Conservation (phyloP, 2,888 invertebrate species). For the Agrilus biguttatus region DNA sequence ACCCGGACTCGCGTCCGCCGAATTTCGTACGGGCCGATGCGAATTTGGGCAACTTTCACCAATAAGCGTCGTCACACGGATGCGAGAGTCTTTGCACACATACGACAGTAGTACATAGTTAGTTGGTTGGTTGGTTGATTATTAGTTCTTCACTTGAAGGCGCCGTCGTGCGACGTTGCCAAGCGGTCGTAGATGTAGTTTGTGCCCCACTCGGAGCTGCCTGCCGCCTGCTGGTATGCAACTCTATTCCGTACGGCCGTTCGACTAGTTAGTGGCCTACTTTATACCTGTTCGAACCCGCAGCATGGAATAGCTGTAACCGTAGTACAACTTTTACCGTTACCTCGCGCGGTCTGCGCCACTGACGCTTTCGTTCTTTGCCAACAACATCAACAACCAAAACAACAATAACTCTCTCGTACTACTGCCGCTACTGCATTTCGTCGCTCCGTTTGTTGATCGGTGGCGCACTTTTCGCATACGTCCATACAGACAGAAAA, state of each 20-base stretch:
- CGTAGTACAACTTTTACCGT: constrained; percentile 34
- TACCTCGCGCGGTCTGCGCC: constrained; percentile 23
- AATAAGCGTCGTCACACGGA: background rate
- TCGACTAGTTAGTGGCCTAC: constrained; percentile 31
- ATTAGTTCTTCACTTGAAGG: too few relatives aligned
- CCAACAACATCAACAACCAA: background rate
- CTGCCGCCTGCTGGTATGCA: constrained; percentile 16
- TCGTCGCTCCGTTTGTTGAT: background rate
- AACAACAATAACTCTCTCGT: too few relatives aligned
- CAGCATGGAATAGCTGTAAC: constrained; percentile 25
- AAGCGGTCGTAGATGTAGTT: constrained; percentile 9
- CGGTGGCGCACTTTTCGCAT: background rate
- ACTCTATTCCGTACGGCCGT: constrained; percentile 18
- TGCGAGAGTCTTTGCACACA: background rate
- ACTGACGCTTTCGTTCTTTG: constrained; percentile 6
- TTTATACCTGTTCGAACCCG: constrained; percentile 29
- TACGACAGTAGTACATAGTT: background rate
- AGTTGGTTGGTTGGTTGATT: too few relatives aligned
- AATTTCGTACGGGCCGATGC: too few relatives aligned
- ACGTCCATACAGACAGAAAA: background rate
- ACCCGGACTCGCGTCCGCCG: too few relatives aligned
- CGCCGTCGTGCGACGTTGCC: too few relatives aligned
- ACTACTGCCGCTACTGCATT: too few relatives aligned
- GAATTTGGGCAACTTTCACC: constrained; percentile 1
- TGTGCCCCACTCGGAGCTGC: constrained; percentile 7